Conservation (phyloP, 2,113 vertebrate species). For the Calyptomena viridis region DNA sequence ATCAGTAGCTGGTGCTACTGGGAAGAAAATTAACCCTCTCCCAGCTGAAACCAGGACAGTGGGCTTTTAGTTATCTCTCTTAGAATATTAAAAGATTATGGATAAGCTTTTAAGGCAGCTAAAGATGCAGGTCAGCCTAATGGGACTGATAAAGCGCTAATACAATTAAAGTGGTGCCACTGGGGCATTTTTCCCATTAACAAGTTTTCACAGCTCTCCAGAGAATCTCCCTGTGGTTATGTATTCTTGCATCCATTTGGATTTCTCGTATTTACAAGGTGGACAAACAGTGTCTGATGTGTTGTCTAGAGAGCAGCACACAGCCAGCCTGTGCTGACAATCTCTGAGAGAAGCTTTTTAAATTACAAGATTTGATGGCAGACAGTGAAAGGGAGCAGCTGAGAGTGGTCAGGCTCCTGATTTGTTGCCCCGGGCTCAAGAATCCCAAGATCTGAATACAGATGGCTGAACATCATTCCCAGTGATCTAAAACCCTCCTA, state of each 20-base stretch:
- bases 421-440: not conserved
- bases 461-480: not conserved
- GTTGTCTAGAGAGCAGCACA: not conserved
- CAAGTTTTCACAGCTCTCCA: not conserved
- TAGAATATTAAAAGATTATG: not conserved
- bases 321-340: not conserved
- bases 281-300: not conserved
- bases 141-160: not conserved
- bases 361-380: not conserved
- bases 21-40: not conserved
- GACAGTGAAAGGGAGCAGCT: not conserved
- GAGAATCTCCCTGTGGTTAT: not conserved
- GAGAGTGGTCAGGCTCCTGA: not conserved
- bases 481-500: not conserved
- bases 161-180: not conserved
- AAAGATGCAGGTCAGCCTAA: not conserved
- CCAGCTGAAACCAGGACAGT: not conserved
- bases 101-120: not conserved
- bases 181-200: not conserved
- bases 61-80: not conserved
- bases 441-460: not conserved
- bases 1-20: not conserved
- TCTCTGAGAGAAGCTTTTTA: not conserved
- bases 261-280: not conserved
- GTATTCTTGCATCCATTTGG: fast-evolving